phyloP scores from a whole-genome alignment of 1,140 invertebrate genomes.

The Drepana arcuata region DNA sequence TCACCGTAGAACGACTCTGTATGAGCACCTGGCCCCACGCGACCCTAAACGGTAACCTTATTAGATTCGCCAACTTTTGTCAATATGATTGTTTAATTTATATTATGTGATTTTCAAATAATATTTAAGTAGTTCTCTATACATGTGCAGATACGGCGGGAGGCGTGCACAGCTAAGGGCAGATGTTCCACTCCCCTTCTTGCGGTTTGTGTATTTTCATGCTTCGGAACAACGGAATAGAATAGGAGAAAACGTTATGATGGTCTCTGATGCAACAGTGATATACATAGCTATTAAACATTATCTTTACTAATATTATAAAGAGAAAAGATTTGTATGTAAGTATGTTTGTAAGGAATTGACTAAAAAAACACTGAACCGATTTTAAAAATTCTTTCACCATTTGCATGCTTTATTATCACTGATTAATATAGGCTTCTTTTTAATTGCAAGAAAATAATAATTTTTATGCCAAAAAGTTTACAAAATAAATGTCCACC shows the following conservation, averaged over 20 bases:
- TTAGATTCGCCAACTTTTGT: slow-evolving; percentile 48
- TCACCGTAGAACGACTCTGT: slow-evolving; percentile 38
- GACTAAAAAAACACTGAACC: too few species aligned
- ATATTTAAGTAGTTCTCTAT: slow-evolving; percentile 59
- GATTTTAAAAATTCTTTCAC: too few species aligned
- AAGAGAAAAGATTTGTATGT: too few species aligned
- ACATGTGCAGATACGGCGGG: slow-evolving; percentile 44
- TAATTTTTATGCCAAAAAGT: too few species aligned
- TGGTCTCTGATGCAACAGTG: too few species aligned
- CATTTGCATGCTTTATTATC: too few species aligned
- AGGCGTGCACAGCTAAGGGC: slow-evolving; percentile 28
- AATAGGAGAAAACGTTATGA: slow-evolving; percentile 2
- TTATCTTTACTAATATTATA: too few species aligned
- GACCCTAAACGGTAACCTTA: slow-evolving; percentile 32
- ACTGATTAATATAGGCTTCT: too few species aligned
- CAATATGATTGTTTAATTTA: slow-evolving; percentile 61
- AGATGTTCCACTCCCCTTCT: slow-evolving; percentile 27
- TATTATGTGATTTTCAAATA: slow-evolving; percentile 58
- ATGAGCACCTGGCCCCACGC: slow-evolving; percentile 49
- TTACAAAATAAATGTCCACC: too few species aligned
- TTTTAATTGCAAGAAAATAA: too few species aligned
- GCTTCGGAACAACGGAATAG: slow-evolving; percentile 2
- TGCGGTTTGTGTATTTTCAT: slow-evolving; percentile 25
- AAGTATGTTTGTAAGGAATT: too few species aligned
- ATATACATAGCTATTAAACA: too few species aligned